These are phyloP conservation scores for Drosophila cognata DNA, from an alignment of 2,888 invertebrate genomes.

Conservation along the genomic window DNA sequence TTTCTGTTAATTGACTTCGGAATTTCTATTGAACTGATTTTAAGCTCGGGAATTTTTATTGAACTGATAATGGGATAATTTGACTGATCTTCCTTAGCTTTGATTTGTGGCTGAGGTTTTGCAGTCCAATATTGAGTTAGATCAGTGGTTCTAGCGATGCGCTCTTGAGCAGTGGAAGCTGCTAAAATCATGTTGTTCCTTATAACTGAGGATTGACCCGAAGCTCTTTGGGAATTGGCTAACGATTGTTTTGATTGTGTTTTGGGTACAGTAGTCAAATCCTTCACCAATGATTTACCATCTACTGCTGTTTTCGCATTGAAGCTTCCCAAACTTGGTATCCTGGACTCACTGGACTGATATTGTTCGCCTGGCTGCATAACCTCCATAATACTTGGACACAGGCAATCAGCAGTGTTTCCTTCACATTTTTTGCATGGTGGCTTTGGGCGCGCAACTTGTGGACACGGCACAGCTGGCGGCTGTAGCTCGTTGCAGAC, in stretches of 20 bases:
- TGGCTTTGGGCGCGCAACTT: background rate
- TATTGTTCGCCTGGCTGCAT: conserved; percentile 11
- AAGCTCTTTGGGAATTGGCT: background rate
- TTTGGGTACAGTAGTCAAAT: background rate
- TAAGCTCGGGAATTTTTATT: background rate
- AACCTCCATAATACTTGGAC: conserved; percentile 12
- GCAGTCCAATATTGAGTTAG: conserved; percentile 28
- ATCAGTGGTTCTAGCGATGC: background rate
- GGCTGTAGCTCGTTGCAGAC: background rate
- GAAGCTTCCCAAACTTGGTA: background rate
- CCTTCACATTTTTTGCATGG: background rate
- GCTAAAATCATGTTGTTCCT: background rate
- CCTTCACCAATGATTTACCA: background rate
- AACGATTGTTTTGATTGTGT: background rate
- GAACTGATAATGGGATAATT: background rate
- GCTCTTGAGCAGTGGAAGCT: background rate
- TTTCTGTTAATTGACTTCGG: background rate
- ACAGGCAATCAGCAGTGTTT: background rate
- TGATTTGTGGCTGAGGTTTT: background rate
- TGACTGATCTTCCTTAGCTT: background rate
- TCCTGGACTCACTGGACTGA: background rate
- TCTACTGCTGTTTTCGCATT: background rate
- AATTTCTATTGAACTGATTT: background rate
- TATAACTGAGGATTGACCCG: background rate
- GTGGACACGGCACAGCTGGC: background rate